These are phyloP conservation scores for Dryocosmus kuriphilus DNA, from an alignment of 2,888 invertebrate genomes.

Conservation along the genomic window DNA sequence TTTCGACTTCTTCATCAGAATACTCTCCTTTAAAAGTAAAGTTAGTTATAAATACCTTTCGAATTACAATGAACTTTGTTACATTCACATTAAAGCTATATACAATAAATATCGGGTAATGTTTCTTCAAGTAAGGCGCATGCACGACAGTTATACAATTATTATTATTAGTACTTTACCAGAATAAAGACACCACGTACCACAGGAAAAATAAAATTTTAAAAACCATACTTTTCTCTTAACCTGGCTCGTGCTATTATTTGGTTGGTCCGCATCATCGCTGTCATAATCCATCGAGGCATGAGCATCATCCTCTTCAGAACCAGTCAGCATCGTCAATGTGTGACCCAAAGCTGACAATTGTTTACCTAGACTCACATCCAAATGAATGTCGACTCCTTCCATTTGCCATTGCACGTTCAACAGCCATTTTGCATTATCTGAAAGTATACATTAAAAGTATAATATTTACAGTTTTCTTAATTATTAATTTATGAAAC, in stretches of 20 bases:
- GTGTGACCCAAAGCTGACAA: slow-evolving; percentile 96
- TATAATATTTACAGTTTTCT: slow-evolving; percentile 25
- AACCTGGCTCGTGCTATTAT: slow-evolving; percentile 77
- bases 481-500: slow-evolving; percentile 26
- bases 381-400: slow-evolving; percentile 97
- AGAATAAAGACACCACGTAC: slow-evolving; percentile 32
- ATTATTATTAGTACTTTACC: slow-evolving; percentile 52
- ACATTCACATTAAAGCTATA: background rate
- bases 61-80: background rate
- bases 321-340: slow-evolving; percentile 95
- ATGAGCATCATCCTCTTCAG: slow-evolving; percentile 89
- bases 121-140: slow-evolving; percentile 5
- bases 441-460: slow-evolving; percentile 74
- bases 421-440: slow-evolving; percentile 98
- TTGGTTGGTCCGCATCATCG: slow-evolving; percentile 86
- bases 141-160: slow-evolving; percentile 38
- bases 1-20: slow-evolving; percentile 81
- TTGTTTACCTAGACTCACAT: slow-evolving; percentile 97
- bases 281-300: slow-evolving; percentile 87
- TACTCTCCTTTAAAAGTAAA: slow-evolving; percentile 81
- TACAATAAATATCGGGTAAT: background rate
- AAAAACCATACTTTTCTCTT: slow-evolving; percentile 73
- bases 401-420: slow-evolving; percentile 99
- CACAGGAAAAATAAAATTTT: slow-evolving; percentile 42
- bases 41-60: background rate